Percentiles rank a stretch among this genome's conserved stretches.
These are phyloP conservation scores for Drosophila macrospina DNA, from an alignment of 2,888 invertebrate species.

Conservation along the genomic window DNA sequence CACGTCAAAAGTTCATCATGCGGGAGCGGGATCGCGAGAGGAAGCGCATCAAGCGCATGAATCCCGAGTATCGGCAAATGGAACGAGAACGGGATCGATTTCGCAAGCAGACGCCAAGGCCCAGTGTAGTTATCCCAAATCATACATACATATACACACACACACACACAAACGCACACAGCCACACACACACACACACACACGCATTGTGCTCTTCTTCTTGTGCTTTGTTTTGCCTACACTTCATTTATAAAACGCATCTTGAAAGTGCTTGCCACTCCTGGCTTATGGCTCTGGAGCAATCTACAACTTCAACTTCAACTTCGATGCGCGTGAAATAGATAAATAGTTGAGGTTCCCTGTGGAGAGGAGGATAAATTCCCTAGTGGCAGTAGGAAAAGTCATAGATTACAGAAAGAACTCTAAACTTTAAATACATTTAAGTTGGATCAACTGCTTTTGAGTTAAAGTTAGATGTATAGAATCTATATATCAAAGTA, in stretches of 20 bases:
- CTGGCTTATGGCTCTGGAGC: conserved; percentile 12
- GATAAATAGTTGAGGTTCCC: not conserved
- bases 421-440: no score
- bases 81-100: conserved; percentile 81
- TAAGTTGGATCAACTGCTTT: not conserved
- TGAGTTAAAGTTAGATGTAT: not conserved
- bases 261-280: not conserved
- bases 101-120: conserved; percentile 81
- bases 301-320: conserved; percentile 54
- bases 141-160: conserved; percentile 1
- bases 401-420: not conserved
- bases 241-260: not conserved
- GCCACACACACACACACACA: conserved; percentile 4
- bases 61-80: conserved; percentile 81
- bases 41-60: conserved; percentile 78
- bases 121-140: conserved; percentile 75
- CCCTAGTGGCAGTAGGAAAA: not conserved
- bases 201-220: conserved; percentile 22
- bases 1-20: conserved; percentile 80
- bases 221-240: conserved; percentile 32
- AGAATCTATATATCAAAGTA: no score
- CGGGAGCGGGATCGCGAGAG: conserved; percentile 79
- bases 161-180: conserved; percentile 8
- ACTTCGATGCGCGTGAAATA: conserved; percentile 34
- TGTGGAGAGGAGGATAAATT: not conserved